Evolutionary conservation across 2,797 vertebrate genomes (phyloP).

Genomic region (Alca torda): DNA sequence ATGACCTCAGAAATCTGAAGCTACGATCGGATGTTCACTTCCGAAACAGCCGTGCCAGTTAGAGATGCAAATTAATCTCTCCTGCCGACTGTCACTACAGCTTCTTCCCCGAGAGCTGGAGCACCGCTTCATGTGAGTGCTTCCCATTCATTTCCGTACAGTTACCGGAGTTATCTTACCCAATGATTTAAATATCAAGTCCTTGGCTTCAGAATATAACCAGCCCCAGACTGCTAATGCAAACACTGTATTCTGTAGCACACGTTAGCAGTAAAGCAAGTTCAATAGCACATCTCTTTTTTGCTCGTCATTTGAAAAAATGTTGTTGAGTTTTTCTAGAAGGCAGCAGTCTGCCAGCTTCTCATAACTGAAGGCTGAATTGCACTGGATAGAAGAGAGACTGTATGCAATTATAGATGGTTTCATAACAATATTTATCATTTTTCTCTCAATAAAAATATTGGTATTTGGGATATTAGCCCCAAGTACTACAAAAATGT

Average conservation of each 20-base stretch:
- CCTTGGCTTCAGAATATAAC: background rate
- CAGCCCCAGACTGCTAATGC: background rate
- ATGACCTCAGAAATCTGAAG: background rate
- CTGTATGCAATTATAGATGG: background rate
- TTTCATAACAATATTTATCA: background rate
- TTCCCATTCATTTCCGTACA: background rate
- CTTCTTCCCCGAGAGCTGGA: background rate
- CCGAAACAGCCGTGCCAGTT: background rate
- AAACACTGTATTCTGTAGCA: background rate
- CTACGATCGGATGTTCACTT: background rate
- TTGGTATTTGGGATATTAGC: background rate
- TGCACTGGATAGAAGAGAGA: background rate
- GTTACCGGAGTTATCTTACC: background rate
- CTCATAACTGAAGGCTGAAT: background rate
- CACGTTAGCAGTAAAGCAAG: background rate
- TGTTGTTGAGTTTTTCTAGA: background rate
- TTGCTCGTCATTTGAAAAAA: fast-evolving
- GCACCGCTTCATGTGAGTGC: background rate
- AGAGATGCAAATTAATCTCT: background rate
- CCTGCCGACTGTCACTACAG: background rate
- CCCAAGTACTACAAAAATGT: background rate
- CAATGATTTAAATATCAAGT: background rate
- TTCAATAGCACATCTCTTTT: background rate
- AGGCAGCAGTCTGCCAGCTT: background rate
- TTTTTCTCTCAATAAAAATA: background rate